Evolutionary conservation across 2,797 vertebrate genomes (phyloP).

Genomic region (Gallinago stenura): DNA sequence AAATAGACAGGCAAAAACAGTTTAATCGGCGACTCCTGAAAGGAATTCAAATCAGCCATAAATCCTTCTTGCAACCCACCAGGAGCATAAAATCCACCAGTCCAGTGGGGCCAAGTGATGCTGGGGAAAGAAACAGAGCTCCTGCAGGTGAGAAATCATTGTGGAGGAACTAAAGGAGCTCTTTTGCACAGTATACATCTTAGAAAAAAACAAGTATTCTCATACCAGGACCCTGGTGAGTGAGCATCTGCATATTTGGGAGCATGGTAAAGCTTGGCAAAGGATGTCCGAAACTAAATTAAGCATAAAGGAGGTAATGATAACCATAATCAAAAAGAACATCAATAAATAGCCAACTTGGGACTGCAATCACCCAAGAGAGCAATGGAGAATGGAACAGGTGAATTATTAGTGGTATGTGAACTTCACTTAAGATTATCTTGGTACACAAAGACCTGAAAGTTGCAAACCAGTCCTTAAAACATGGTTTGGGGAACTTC

Average conservation of each 20-base stretch:
- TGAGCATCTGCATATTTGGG: accelerated
- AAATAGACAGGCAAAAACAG: not conserved
- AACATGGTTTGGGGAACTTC: not conserved
- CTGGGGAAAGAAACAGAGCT: not conserved
- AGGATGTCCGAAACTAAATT: not conserved
- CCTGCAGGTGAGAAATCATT: not conserved
- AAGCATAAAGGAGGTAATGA: not conserved
- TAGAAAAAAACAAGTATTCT: not conserved
- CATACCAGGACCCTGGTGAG: not conserved
- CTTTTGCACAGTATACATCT: not conserved
- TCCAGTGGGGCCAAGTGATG: not conserved
- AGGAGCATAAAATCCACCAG: not conserved
- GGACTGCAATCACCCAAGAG: not conserved
- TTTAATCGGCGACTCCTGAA: not conserved
- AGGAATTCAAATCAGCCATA: not conserved
- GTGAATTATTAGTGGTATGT: not conserved
- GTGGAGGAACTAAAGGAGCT: not conserved
- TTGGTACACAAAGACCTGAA: accelerated
- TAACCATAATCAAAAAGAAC: not conserved
- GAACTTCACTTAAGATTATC: not conserved
- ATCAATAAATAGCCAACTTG: not conserved
- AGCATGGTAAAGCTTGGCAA: not conserved
- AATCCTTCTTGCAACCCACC: not conserved
- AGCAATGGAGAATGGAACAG: not conserved
- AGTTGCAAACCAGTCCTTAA: not conserved